Conservation (phyloP, 2,113 vertebrate species). For the Laticauda colubrina region DNA sequence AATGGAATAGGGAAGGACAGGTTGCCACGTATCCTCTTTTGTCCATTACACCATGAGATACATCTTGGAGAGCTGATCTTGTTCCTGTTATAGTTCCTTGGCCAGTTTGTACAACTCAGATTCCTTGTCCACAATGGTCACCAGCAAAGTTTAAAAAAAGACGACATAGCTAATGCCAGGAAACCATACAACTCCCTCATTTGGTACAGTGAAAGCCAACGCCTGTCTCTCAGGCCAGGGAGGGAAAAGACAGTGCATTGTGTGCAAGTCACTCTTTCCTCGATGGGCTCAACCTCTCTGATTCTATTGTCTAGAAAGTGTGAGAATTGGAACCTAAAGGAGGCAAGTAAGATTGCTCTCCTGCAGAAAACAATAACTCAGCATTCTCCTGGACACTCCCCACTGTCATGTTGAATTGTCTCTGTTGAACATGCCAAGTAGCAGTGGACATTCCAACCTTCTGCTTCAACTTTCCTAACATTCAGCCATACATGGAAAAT, state of each 20-base stretch:
- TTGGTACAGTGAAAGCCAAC: background rate
- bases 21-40: background rate
- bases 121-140: background rate
- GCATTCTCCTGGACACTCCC: background rate
- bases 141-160: background rate
- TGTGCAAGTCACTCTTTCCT: background rate
- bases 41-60: background rate
- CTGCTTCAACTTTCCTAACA: background rate
- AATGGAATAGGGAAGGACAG: background rate
- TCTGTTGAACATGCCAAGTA: background rate
- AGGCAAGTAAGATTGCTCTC: background rate
- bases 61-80: background rate
- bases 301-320: background rate
- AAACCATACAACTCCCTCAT: background rate
- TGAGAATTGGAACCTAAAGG: background rate
- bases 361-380: background rate
- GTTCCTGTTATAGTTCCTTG: background rate
- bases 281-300: background rate
- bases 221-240: background rate
- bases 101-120: background rate
- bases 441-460: background rate
- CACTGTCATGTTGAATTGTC: background rate
- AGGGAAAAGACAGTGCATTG: background rate
- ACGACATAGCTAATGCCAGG: background rate
- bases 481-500: background rate